These are phyloP conservation scores for Odontesthes bonariensis DNA, from an alignment of 2,113 vertebrate species.

Conservation along the genomic window DNA sequence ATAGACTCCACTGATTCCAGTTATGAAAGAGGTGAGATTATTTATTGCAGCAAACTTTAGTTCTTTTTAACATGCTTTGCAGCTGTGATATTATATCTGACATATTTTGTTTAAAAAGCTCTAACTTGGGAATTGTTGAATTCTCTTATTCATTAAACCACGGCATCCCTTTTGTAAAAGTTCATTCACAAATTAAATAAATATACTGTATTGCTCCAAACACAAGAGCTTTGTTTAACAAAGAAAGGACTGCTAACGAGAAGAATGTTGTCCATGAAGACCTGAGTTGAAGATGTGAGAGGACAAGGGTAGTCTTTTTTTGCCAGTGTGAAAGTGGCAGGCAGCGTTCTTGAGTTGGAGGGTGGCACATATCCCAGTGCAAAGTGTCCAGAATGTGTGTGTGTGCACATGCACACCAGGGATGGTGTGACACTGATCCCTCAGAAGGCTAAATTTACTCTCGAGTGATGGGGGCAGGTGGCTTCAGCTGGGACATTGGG, in stretches of 20 bases:
- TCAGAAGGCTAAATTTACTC: constrained; percentile 95
- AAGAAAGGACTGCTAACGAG: neutral
- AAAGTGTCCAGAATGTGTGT: constrained; percentile 85
- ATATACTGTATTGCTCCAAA: neutral
- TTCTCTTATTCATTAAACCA: neutral
- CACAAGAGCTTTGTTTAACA: neutral
- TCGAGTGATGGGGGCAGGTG: constrained; percentile 95
- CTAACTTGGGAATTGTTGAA: neutral
- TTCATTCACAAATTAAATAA: constrained; percentile 4
- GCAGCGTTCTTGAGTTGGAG: constrained; percentile 66
- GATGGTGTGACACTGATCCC: constrained; percentile 89
- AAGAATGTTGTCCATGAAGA: constrained; percentile 24
- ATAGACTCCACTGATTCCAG: constrained; percentile 34
- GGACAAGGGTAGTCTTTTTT: constrained; percentile 68
- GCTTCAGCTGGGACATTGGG: constrained; percentile 62
- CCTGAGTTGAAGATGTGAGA: constrained; percentile 32
- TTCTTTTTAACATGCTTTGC: constrained; percentile 32
- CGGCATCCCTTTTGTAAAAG: constrained; percentile 4
- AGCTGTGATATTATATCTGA: constrained; percentile 21
- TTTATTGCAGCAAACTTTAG: constrained; percentile 36
- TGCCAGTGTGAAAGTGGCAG: constrained; percentile 81
- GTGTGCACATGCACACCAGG: neutral
- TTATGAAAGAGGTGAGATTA: constrained; percentile 40
- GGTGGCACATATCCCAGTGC: constrained; percentile 82
- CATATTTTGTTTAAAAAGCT: constrained; percentile 25